phyloP scores from a whole-genome alignment of 2,888 invertebrate species.

The Himalopsyche kuldschensis region DNA sequence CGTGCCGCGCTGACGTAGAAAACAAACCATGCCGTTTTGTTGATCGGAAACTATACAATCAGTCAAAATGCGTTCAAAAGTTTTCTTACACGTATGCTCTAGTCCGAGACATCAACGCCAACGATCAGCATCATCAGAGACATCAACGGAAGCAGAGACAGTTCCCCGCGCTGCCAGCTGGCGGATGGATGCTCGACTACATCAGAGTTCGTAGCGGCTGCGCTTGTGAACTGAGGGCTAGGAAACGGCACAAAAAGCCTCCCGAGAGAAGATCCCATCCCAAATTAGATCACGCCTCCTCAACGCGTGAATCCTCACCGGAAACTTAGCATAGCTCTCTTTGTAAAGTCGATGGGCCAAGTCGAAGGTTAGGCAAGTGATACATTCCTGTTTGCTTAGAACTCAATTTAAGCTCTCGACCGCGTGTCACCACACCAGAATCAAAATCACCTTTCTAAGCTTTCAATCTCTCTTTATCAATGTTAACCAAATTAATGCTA shows the following conservation, averaged over 20 bases:
- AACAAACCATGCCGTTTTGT: constrained; percentile 76
- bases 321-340: constrained; percentile 20
- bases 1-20: constrained; percentile 71
- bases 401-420: background rate
- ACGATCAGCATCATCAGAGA: constrained; percentile 50
- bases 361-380: background rate
- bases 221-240: constrained; percentile 69
- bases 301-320: constrained; percentile 16
- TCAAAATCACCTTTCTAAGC: background rate
- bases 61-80: constrained; percentile 80
- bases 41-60: constrained; percentile 67
- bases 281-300: constrained; percentile 11
- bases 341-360: background rate
- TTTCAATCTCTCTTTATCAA: background rate
- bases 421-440: background rate
- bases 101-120: constrained; percentile 63
- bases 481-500: background rate
- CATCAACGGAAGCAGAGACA: constrained; percentile 47
- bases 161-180: constrained; percentile 57
- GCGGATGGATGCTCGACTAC: constrained; percentile 78
- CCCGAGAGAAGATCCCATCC: constrained; percentile 9
- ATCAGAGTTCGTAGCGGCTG: constrained; percentile 82
- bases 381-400: background rate
- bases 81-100: constrained; percentile 84
- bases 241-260: background rate